Base-by-base conservation (phyloP, 2,888 invertebrate species). In the Dyspetes luteomarginatus region DNA sequence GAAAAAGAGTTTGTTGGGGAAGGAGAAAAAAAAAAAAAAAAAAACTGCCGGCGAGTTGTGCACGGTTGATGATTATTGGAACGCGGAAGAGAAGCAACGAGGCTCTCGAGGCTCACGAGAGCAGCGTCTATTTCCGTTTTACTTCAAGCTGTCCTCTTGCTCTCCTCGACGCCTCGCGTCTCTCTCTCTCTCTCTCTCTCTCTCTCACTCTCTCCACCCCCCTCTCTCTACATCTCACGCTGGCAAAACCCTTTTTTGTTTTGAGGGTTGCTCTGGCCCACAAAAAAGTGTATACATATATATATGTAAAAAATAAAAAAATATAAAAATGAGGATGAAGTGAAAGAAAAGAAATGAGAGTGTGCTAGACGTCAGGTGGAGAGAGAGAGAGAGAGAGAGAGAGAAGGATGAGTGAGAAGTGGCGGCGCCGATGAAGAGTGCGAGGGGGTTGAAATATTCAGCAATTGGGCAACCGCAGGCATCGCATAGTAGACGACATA, bases 41-140 rank as follows among this genome's bases (percentile, higher is more conserved):
- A 71, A 84, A 80, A 78, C 81, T 86, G 83, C 83, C 69, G 84
- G 58, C 81, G 82, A 84, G 26, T 36, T 17, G 64, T 58, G 67
- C 48, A 74, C 68, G 79, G 67, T 73, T 69, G 81, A 77, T 81
- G 87, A 89, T 89, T 89, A 87, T 88, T 88, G 87, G 89, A 88
- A 88, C 86, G 86, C 87, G 88, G 86, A 87, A 89, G 87, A 88
- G 84, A 43, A 55, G 73, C 41, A 84, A 84, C 85, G 84, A 82
- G 78, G 84, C 83, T 82, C 75, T 81, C 78, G 77, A 65, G 84
- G 73, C n/a, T n/a, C n/a, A 82, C 78, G 78, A 78, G 78, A 82
- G 52, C n/a, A n/a, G n/a, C 83, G 84, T 87, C 88, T 88, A 88
- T 89, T 88, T 88, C 86, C 88, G 88, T 89, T 89, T 88, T 88